Conservation (phyloP, 2,113 vertebrate genomes). For the Pimephales promelas region DNA sequence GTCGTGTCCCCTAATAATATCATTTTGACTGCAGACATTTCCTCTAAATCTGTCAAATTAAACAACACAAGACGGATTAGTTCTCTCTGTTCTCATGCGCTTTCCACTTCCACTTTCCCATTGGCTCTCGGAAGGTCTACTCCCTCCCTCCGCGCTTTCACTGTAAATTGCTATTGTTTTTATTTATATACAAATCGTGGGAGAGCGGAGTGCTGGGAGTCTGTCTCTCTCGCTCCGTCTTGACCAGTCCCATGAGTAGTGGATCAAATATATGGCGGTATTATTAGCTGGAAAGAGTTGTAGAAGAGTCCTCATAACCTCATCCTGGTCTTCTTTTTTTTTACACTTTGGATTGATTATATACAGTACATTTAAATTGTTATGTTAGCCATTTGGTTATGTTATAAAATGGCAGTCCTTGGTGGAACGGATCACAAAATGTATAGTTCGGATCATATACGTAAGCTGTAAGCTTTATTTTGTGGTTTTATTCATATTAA, state of each 20-base stretch:
- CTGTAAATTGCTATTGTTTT: conserved; percentile 58
- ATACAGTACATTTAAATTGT: too few species aligned
- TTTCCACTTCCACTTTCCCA: conserved; percentile 52
- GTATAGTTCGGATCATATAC: too few species aligned
- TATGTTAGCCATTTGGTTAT: too few species aligned
- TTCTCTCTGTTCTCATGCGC: conserved; percentile 42
- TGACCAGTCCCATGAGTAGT: not conserved
- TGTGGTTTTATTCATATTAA: too few species aligned
- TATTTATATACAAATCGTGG: conserved; percentile 56
- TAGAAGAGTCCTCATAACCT: not conserved
- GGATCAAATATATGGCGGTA: not conserved
- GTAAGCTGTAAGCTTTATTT: too few species aligned
- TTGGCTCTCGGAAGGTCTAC: conserved; percentile 20
- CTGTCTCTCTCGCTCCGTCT: not conserved
- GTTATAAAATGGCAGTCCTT: too few species aligned
- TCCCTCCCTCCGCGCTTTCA: conserved; percentile 43
- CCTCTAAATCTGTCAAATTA: conserved; percentile 23
- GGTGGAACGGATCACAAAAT: too few species aligned
- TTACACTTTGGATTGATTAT: too few species aligned
- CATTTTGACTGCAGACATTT: conserved; percentile 20
- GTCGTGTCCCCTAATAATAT: conserved; percentile 24
- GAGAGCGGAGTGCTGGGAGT: conserved; percentile 48
- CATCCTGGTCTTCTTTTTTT: too few species aligned
- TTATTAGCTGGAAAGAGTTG: not conserved
- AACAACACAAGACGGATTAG: conserved; percentile 27